These are phyloP conservation scores for Caracal caracal DNA, from an alignment of 2,113 vertebrate genomes.

Conservation along the genomic window DNA sequence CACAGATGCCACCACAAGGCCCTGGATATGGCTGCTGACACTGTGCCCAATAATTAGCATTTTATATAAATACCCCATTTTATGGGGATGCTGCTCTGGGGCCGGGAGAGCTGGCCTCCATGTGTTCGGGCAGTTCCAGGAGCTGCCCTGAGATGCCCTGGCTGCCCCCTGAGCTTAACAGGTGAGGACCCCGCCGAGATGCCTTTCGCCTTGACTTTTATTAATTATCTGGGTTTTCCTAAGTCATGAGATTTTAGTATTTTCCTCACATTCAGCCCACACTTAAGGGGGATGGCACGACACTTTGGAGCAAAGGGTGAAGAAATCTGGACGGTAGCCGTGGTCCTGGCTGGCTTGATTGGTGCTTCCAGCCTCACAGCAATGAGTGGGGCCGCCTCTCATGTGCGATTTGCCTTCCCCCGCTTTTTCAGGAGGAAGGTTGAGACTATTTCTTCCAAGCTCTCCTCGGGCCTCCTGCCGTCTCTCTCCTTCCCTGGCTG, in stretches of 20 bases:
- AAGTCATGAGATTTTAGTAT: background rate
- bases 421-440: background rate
- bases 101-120: rapidly evolving
- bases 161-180: background rate
- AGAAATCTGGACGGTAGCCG: background rate
- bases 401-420: background rate
- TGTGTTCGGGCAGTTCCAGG: background rate
- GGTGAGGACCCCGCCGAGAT: too few relatives aligned
- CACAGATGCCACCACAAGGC: too few relatives aligned
- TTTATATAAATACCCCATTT: background rate
- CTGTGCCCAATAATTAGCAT: background rate
- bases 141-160: background rate
- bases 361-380: background rate
- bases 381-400: background rate
- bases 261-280: background rate
- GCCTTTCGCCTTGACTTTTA: background rate
- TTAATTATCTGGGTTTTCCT: background rate
- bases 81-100: background rate
- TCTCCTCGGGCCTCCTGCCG: background rate
- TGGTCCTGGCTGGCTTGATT: rapidly evolving
- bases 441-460: background rate
- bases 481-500: background rate
- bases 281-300: background rate
- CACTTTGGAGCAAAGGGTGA: background rate
- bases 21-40: too few relatives aligned